Evolutionary conservation across 2,113 vertebrate species (phyloP).

Genomic region (Rhinogobius similis): DNA sequence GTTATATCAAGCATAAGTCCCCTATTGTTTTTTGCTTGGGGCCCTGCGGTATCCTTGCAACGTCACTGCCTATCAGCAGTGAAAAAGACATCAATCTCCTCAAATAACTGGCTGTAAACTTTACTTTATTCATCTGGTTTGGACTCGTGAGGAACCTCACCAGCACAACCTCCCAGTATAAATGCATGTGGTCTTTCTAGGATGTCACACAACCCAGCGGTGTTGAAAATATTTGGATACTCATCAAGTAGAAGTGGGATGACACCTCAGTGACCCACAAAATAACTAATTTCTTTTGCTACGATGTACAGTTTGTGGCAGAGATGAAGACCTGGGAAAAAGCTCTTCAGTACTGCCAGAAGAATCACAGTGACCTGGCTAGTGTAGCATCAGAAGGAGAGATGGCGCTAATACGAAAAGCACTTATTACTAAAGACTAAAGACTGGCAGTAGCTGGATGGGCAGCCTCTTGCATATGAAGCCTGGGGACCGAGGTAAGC

Average conservation of each 20-base stretch:
- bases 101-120: fast-evolving
- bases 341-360: slow-evolving; percentile 36
- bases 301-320: neutral
- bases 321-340: slow-evolving; percentile 42
- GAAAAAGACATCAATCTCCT: fast-evolving
- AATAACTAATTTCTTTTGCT: slow-evolving; percentile 46
- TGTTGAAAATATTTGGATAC: neutral
- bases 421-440: neutral
- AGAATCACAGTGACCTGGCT: slow-evolving; percentile 19
- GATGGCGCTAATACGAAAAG: slow-evolving; percentile 34
- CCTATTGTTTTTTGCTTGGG: too few species aligned
- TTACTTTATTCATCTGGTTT: slow-evolving; percentile 3
- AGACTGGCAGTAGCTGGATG: slow-evolving; percentile 44
- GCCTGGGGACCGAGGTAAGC: slow-evolving; percentile 24
- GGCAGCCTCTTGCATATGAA: slow-evolving; percentile 6
- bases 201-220: fast-evolving
- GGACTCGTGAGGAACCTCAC: slow-evolving; percentile 9
- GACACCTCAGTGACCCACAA: fast-evolving
- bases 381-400: slow-evolving; percentile 34
- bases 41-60: too few species aligned
- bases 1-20: too few species aligned
- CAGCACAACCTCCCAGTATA: too few species aligned
- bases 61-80: too few species aligned
- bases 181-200: slow-evolving; percentile 49
- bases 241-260: fast-evolving